phyloP scores from a whole-genome alignment of 2,113 vertebrate species.

The Panthera tigris region DNA sequence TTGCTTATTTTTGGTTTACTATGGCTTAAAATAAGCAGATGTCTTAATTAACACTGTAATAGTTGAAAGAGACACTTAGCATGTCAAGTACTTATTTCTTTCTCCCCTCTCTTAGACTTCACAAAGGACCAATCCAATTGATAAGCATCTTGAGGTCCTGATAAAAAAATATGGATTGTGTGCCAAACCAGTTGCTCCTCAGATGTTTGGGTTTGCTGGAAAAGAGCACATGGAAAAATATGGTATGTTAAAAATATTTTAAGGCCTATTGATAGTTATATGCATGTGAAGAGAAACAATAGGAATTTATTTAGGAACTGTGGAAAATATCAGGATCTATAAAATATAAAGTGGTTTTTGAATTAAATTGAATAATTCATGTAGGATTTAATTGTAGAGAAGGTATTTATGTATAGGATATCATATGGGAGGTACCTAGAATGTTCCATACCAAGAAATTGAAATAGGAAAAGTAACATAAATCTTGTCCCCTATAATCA shows the following conservation, averaged over 20 bases:
- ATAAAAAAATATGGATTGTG: conserved; percentile 88
- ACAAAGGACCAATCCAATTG: conserved; percentile 89
- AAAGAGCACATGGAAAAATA: conserved; percentile 98
- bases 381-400: background rate
- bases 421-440: background rate
- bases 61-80: background rate
- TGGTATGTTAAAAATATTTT: conserved; percentile 83
- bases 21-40: background rate
- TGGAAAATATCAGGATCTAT: background rate
- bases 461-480: conserved; percentile 15
- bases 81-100: background rate
- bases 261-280: background rate
- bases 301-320: conserved; percentile 39
- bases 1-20: background rate
- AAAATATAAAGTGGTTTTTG: conserved; percentile 18
- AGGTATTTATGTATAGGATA: background rate
- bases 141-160: conserved; percentile 94
- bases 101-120: conserved; percentile 77
- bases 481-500: conserved; percentile 2
- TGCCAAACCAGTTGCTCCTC: conserved; percentile 86
- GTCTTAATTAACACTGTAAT: background rate
- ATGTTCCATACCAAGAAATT: conserved; percentile 29
- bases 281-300: background rate
- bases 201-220: conserved; percentile 94
- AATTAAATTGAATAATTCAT: background rate